A percentile compares a stretch with the other conserved stretches of the same genome.
These are phyloP conservation scores for Parthenolecanium corni DNA, from an alignment of 2,888 invertebrate genomes.

Conservation along the genomic window DNA sequence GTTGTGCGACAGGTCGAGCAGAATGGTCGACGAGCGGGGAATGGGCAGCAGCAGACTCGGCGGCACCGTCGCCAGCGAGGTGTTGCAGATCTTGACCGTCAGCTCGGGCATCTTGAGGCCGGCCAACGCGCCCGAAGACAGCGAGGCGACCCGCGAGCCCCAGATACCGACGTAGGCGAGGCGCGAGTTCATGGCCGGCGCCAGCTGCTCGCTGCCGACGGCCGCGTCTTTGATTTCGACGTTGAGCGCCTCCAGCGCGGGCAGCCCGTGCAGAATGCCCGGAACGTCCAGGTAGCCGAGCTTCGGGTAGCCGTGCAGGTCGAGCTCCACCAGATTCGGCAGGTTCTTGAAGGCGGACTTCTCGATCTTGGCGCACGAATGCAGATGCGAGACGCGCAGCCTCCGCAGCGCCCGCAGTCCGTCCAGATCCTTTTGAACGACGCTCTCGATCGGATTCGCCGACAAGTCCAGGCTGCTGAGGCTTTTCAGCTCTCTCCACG, in stretches of 20 bases:
- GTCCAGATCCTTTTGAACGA: constrained; percentile 65
- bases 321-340: constrained; percentile 55
- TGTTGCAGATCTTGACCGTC: constrained; percentile 63
- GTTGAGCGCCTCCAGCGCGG: constrained; percentile 61
- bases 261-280: constrained; percentile 63
- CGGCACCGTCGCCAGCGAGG: constrained; percentile 64
- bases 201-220: constrained; percentile 69
- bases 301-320: constrained; percentile 63
- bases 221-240: constrained; percentile 76
- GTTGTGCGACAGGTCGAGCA: constrained; percentile 66
- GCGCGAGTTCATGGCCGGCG: constrained; percentile 65
- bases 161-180: constrained; percentile 60
- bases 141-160: constrained; percentile 59
- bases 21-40: constrained; percentile 69
- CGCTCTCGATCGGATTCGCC: constrained; percentile 63
- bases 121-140: constrained; percentile 72
- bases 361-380: constrained; percentile 63
- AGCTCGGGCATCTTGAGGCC: constrained; percentile 64
- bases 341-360: constrained; percentile 65
- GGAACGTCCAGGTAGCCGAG: constrained; percentile 76
- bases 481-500: constrained; percentile 56
- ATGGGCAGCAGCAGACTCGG: constrained; percentile 75
- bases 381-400: constrained; percentile 49
- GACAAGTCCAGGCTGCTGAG: constrained; percentile 67
- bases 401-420: constrained; percentile 51